Evolutionary conservation across 2,888 invertebrate species (phyloP), one percentile per base, ranked within the genome.

Genomic region (Oxycera nigricornis): DNA sequence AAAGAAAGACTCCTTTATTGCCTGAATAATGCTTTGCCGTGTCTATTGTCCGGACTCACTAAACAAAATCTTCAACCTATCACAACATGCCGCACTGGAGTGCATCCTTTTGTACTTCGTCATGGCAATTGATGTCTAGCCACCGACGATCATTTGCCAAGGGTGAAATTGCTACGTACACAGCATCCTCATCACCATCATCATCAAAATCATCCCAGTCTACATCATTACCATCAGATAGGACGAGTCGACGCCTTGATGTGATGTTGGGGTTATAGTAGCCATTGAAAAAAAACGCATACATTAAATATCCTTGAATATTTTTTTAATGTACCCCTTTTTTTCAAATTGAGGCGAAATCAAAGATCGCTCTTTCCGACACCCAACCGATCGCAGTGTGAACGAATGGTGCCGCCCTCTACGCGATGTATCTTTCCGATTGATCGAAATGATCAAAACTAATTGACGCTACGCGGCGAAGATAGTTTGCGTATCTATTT

Each of bases 51-150:
- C 26, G n/a, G 14, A 2, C 26, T 30, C 31, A 30, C 52, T 52
- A 52, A 6, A 24, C 20, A 52, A 52, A 50, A 30, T 67, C 46
- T 11, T 28, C 59, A n/a, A 22, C 46, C 67, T 22, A 67, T 67
- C 67, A 67, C 7, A 67, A 67, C 30, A 31, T 46, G 31, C 31
- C 20, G 11, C 65, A 35, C 24, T 41, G 22, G 20, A 4, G 22
- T 39, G 22, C 65, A 39, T 14, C 1, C 65, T 41, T 70, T 55
- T 70, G 30, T 70, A 70, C 70, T 20, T 30, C 31, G 70, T 70
- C 70, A 70, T 70, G 70, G 70, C 35, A 52, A 70, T 70, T 70
- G 70, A 52, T 55, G 70, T 70, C 70, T 70, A 70, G 52, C 52
- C 70, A 70, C 52, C 31, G 52, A 70, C 20, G 30, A 70, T 52